Conservation (phyloP, 2,113 vertebrate species). For the Sinosuthora webbiana region DNA sequence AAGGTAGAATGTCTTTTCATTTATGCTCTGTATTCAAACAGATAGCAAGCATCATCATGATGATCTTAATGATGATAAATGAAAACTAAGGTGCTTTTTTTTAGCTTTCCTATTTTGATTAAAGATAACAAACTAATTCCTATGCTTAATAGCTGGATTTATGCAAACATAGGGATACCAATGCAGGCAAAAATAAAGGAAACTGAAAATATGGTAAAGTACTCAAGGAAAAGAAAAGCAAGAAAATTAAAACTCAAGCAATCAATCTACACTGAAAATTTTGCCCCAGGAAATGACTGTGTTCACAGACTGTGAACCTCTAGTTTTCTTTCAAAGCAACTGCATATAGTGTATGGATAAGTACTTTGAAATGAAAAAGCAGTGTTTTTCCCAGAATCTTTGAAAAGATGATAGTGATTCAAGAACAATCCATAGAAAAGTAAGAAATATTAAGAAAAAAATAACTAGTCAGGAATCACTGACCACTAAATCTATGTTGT, state of each 20-base stretch:
- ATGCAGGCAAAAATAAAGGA: not conserved
- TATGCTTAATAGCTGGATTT: not conserved
- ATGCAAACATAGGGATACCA: not conserved
- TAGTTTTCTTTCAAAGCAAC: not conserved
- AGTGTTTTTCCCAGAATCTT: not conserved
- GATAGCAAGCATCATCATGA: not conserved
- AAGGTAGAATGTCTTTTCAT: not conserved
- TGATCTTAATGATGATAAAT: not conserved
- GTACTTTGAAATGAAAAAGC: not conserved
- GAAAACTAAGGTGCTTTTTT: not conserved
- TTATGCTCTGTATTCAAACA: not conserved
- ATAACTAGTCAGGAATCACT: not conserved
- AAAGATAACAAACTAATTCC: not conserved
- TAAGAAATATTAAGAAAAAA: not conserved
- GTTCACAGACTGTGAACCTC: not conserved
- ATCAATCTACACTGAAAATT: not conserved
- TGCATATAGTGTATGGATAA: not conserved
- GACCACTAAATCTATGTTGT: not conserved
- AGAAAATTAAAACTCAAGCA: not conserved
- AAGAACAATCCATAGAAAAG: not conserved
- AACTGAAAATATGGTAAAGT: not conserved
- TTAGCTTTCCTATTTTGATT: not conserved
- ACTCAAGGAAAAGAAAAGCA: not conserved
- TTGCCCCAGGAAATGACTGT: not conserved
- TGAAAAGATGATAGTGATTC: not conserved